Conservation (phyloP, 1,140 invertebrate species). For the Oryzaephilus surinamensis region DNA sequence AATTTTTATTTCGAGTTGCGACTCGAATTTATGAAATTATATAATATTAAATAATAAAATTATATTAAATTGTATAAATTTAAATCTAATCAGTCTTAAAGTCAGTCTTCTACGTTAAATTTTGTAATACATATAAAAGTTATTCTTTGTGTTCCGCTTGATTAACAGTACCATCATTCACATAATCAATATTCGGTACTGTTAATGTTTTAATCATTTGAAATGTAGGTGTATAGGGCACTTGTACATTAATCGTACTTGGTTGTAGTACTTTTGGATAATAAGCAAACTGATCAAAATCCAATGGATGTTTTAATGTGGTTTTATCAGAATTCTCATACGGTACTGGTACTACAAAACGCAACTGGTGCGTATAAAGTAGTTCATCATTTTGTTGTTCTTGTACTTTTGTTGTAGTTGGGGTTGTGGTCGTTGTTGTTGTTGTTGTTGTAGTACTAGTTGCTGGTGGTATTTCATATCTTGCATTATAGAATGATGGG, state of each 20-base stretch:
- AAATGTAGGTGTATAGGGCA: slow-evolving; percentile 26
- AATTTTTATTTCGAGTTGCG: too few relatives aligned
- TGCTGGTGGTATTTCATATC: slow-evolving; percentile 4
- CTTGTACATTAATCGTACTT: slow-evolving; percentile 15
- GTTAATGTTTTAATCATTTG: slow-evolving; percentile 28
- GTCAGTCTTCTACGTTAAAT: neutral
- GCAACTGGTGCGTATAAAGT: slow-evolving; percentile 25
- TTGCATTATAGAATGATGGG: slow-evolving; percentile 18
- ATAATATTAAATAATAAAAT: too few relatives aligned
- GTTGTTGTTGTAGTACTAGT: slow-evolving; percentile 10
- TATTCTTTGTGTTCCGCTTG: neutral
- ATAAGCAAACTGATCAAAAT: slow-evolving; percentile 26
- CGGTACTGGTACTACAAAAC: slow-evolving; percentile 30
- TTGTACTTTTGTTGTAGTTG: slow-evolving; percentile 11
- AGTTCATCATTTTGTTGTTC: slow-evolving; percentile 5
- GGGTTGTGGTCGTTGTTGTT: slow-evolving; percentile 14
- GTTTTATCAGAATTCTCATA: slow-evolving; percentile 15
- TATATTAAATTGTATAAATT: neutral
- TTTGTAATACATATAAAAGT: neutral
- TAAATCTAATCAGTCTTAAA: slow-evolving; percentile 8
- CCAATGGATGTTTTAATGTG: slow-evolving; percentile 15
- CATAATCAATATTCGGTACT: slow-evolving; percentile 16
- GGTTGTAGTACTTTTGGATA: slow-evolving; percentile 22
- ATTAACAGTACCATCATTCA: neutral
- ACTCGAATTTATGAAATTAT: too few relatives aligned